A percentile compares a stretch with the other conserved stretches of the same genome.
phyloP scores from a whole-genome alignment of 2,113 vertebrate species.

The Crotalus horridus region DNA sequence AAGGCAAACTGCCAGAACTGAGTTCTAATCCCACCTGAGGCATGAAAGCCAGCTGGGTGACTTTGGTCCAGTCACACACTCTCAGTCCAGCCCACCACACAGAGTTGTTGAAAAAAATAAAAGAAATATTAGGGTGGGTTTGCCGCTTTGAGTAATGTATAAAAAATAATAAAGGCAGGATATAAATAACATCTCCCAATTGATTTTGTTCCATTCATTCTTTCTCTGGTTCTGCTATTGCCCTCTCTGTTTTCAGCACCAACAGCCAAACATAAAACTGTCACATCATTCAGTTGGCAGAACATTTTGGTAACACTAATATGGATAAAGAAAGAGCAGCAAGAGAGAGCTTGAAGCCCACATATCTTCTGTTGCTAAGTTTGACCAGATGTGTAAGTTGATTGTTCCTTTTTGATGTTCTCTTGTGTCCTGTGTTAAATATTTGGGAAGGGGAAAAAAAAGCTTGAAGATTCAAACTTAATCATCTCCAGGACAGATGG shows the following conservation, averaged over 20 bases:
- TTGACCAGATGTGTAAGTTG: not conserved
- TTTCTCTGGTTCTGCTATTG: not conserved
- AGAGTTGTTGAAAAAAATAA: too few species aligned
- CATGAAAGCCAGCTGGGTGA: too few species aligned
- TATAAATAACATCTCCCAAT: not conserved
- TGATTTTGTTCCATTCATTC: rapidly evolving
- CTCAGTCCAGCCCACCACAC: too few species aligned
- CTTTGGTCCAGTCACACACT: too few species aligned
- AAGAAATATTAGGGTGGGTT: too few species aligned
- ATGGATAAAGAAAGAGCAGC: not conserved
- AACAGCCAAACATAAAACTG: not conserved
- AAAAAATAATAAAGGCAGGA: too few species aligned
- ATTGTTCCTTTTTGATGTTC: not conserved
- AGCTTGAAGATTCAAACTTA: not conserved
- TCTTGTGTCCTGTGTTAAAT: not conserved
- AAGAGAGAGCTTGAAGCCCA: not conserved
- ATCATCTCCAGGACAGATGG: not conserved
- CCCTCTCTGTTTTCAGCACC: rapidly evolving
- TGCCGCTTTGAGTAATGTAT: too few species aligned
- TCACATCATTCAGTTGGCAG: rapidly evolving
- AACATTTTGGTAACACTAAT: not conserved
- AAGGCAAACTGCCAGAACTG: too few species aligned
- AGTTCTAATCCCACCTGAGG: too few species aligned
- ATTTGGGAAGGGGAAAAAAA: not conserved
- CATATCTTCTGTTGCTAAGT: not conserved